Evolutionary conservation across 2,888 invertebrate genomes (phyloP), one percentile per base, ranked within the genome.

Genomic region (Sericinus montela): DNA sequence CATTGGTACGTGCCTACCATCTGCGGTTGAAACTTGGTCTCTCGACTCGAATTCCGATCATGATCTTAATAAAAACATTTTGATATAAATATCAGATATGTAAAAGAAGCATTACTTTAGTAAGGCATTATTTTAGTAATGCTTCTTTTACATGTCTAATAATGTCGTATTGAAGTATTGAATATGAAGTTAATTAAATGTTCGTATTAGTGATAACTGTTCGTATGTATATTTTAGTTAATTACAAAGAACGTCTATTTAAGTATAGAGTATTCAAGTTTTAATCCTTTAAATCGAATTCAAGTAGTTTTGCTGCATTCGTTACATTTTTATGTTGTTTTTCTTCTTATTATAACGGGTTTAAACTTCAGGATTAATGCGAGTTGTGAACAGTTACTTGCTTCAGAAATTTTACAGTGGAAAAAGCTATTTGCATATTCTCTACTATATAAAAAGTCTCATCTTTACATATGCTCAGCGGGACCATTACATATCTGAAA

Each of bases 331-430:
- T 30, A 45, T 1, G 29, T 40, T 40, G 40, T 41, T 36, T 45
- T 45, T 30, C 25, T 44, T 35, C 35, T 49, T 49, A 44, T 39
- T 34, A 44, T 44, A 50, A 45, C 45, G 45, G 40, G 36, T 36
- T 40, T 15, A 49, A 50, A 50, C 60, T 60, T 59, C 61, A 58
- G 62, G 65, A 65, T 67, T 75, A 73, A 77, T 72, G 72, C 63
- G 67, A 77, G 69, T 75, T 75, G 65, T 59, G 62, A 69, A 72
- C 67, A 69, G 67, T 72, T 72, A 65, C 66, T 75, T 72, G 67
- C 67, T 69, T 64, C 65, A 65, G 65, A 67, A 50, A 50, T 45
- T 69, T 53, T 51, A 49, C 66, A 69, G 67, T 62, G 54, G 23
- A 59, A 65, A 56, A 68, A 65, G 65, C 62, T 60, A 72, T 75